Base-by-base conservation (phyloP, 2,113 vertebrate species). In the Trematomus loennbergii region DNA sequence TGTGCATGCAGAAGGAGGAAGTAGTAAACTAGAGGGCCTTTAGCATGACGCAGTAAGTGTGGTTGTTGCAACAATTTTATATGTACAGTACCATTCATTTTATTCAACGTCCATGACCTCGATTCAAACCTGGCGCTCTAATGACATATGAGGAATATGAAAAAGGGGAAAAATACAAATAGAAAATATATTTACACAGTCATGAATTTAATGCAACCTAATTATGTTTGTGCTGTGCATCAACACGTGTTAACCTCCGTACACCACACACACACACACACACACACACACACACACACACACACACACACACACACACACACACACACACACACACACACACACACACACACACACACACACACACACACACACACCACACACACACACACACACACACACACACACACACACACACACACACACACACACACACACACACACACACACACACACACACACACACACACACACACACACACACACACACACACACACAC, bases 31-130 rank as follows among this genome's bases (percentile, higher is more conserved):
- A 52, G 75, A 16, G 50, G 40, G 43, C 72, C 78, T 71, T 85
- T 71, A 83, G 82, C 72, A 61, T 25, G 33, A 33, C 1, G 54
- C 9, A 55, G 65, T 33, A 20, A 40, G 69, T 65, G 75, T 76
- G 16, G 68, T 60, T 86, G 79, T 86, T 82, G 9, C 79, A 87
- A 91, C 18, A 88, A 88, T 90, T 83, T 89, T 85, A 76, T 86
- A 90, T 88, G 72, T 40, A 7, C 36, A 29, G 29, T 2, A 45
- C 70, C 62, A 63, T 52, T 4, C 54, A 22, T 62, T 72, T 64
- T 59, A 36, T 81, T 43, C 12, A 43, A 43, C 55, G 77, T 67
- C 69, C 22, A 29, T 66, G 43, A 70, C 65, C 71, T 68, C 13
- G 4, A 15, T 57, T 50, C 5, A 45, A 70, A 75, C 15, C 49